Percentiles rank a stretch among this genome's conserved stretches.
phyloP scores from a whole-genome alignment of 1,140 invertebrate genomes.

The Macrosteles quadrilineatus region DNA sequence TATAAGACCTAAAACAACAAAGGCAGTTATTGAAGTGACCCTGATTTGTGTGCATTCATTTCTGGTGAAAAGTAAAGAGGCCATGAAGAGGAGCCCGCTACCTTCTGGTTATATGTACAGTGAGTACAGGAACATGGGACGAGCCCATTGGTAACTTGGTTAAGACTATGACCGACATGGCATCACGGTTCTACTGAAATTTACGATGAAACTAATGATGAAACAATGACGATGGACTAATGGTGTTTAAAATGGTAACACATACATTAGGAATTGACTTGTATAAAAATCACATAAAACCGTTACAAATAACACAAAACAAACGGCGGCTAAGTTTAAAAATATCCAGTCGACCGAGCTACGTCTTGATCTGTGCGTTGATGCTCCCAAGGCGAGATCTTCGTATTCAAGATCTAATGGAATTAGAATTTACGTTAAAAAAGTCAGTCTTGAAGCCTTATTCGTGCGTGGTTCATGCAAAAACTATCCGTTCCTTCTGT shows the following conservation, averaged over 20 bases:
- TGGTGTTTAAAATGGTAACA: constrained; percentile 30
- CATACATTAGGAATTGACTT: constrained; percentile 30
- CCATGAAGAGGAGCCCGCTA: constrained; percentile 2
- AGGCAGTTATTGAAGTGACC: constrained; percentile 9
- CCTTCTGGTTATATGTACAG: background rate
- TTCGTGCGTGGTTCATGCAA: constrained; percentile 10
- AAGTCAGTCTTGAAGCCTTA: constrained; percentile 31
- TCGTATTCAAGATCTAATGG: constrained; percentile 16
- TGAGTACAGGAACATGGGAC: background rate
- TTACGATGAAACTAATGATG: constrained; percentile 22
- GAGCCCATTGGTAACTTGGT: constrained; percentile 22
- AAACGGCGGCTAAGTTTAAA: constrained; percentile 18
- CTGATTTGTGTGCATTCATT: constrained; percentile 1
- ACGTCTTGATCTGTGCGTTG: constrained; percentile 1
- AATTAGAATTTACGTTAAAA: constrained; percentile 26
- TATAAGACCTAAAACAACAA: constrained; percentile 7
- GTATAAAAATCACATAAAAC: constrained; percentile 20
- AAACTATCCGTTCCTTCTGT: constrained; percentile 7
- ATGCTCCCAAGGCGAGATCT: constrained; percentile 28
- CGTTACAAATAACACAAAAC: constrained; percentile 12
- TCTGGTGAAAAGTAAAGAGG: background rate
- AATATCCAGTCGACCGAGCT: constrained; percentile 15
- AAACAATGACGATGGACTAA: constrained; percentile 11
- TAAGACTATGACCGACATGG: constrained; percentile 15
- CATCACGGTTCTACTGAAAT: background rate